These are phyloP conservation scores for Thinocorus orbignyianus DNA, from an alignment of 2,113 vertebrate genomes.

Conservation along the genomic window DNA sequence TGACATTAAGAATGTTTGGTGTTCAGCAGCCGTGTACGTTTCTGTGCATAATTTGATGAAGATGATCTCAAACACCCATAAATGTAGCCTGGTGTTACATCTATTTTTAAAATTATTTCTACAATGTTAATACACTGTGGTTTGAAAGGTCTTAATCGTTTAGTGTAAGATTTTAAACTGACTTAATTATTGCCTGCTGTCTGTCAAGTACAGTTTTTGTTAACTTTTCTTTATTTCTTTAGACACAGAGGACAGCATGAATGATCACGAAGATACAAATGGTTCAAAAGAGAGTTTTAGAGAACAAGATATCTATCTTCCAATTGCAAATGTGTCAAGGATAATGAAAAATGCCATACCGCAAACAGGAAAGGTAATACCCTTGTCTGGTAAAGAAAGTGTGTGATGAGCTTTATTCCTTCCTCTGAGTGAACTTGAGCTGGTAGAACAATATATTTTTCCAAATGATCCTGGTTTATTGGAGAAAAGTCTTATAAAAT, in stretches of 20 bases:
- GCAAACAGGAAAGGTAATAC: constrained; percentile 93
- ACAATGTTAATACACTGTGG: neutral
- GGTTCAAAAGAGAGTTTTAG: constrained; percentile 95
- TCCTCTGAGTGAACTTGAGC: neutral
- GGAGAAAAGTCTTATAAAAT: neutral
- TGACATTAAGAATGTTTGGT: neutral
- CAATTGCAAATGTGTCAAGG: constrained; percentile 96
- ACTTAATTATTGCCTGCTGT: neutral
- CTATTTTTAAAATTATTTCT: neutral
- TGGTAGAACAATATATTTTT: neutral
- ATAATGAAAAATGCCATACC: constrained; percentile 99
- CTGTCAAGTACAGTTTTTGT: neutral
- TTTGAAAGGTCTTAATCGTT: neutral
- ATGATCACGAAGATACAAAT: constrained; percentile 93
- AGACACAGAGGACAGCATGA: constrained; percentile 90
- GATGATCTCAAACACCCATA: neutral
- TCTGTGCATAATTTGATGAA: neutral
- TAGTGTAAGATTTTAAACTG: neutral
- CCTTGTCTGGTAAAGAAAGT: neutral
- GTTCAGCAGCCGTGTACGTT: neutral
- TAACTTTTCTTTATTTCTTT: constrained; percentile 42
- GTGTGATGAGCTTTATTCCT: neutral
- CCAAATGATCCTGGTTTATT: neutral
- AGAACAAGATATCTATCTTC: constrained; percentile 99
- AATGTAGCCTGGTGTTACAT: neutral